phyloP scores from a whole-genome alignment of 1,140 invertebrate species.

The Aphaenogaster floridana region DNA sequence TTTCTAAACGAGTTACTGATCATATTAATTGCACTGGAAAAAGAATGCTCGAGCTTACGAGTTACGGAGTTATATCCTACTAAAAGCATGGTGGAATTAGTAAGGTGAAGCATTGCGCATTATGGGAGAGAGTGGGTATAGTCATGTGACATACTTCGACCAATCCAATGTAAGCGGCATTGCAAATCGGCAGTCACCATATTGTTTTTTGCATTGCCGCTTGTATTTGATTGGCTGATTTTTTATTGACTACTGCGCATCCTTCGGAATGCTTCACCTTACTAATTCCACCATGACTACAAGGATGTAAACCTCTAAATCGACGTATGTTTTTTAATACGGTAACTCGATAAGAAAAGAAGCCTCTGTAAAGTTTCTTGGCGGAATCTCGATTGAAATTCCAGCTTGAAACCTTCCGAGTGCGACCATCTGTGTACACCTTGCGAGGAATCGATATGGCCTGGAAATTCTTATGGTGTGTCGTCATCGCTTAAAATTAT shows the following conservation, averaged over 20 bases:
- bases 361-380: conserved; percentile 68
- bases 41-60: not conserved
- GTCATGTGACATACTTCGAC: too few relatives aligned
- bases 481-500: not conserved
- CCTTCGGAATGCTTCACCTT: too few relatives aligned
- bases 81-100: too few relatives aligned
- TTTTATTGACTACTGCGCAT: too few relatives aligned
- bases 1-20: not conserved
- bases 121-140: too few relatives aligned
- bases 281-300: too few relatives aligned
- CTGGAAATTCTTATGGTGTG: conserved; percentile 18
- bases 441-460: conserved; percentile 17
- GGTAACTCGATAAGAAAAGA: conserved; percentile 76
- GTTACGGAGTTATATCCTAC: not conserved
- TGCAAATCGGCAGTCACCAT: too few relatives aligned
- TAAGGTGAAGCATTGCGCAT: too few relatives aligned
- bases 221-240: too few relatives aligned
- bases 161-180: too few relatives aligned
- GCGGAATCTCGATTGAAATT: conserved; percentile 73
- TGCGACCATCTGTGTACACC: conserved; percentile 45
- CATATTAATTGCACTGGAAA: not conserved
- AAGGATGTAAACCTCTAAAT: conserved; percentile 10
- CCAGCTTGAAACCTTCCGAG: conserved; percentile 69
- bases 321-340: conserved; percentile 23
- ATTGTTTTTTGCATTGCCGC: too few relatives aligned